phyloP scores from a whole-genome alignment of 2,797 vertebrate genomes.

The Pseudopleuronectes americanus region DNA sequence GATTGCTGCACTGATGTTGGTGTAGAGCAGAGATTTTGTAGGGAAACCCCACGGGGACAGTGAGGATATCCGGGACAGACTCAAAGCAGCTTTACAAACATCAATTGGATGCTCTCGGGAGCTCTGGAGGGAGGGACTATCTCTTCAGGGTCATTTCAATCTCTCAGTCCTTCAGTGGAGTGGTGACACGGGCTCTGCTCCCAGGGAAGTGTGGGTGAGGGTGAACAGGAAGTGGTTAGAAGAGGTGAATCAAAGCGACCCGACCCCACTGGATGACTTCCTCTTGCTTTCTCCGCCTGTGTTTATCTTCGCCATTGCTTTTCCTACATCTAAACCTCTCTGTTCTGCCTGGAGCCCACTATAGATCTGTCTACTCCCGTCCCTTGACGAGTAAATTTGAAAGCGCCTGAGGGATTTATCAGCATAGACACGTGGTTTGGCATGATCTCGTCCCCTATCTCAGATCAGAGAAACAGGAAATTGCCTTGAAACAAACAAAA shows the following conservation, averaged over 20 bases:
- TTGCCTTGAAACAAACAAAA: slow-evolving; percentile 46
- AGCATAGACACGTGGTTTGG: slow-evolving; percentile 6
- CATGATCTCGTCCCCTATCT: slow-evolving; percentile 25
- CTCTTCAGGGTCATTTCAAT: slow-evolving; percentile 66
- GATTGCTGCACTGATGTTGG: slow-evolving; percentile 59
- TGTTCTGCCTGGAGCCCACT: not conserved
- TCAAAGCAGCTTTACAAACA: slow-evolving; percentile 82
- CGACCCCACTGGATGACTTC: slow-evolving; percentile 68
- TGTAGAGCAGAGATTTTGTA: slow-evolving; percentile 48
- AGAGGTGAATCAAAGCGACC: slow-evolving; percentile 75
- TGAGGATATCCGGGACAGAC: slow-evolving; percentile 75
- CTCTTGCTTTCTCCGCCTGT: slow-evolving; percentile 42
- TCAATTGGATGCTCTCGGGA: slow-evolving; percentile 56
- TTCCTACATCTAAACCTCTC: slow-evolving; percentile 6
- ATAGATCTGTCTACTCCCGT: slow-evolving; percentile 7
- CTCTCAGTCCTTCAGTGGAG: slow-evolving; percentile 54
- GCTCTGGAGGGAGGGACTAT: slow-evolving; percentile 45
- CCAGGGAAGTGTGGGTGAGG: slow-evolving; percentile 63
- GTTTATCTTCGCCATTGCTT: slow-evolving; percentile 8
- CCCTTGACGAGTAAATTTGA: slow-evolving; percentile 27
- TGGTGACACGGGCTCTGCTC: slow-evolving; percentile 60
- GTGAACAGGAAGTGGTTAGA: slow-evolving; percentile 74
- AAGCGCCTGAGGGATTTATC: slow-evolving; percentile 33
- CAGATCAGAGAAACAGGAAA: slow-evolving; percentile 61
- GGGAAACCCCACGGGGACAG: slow-evolving; percentile 65